Conservation (phyloP, 2,113 vertebrate genomes). For the Anhinga anhinga region DNA sequence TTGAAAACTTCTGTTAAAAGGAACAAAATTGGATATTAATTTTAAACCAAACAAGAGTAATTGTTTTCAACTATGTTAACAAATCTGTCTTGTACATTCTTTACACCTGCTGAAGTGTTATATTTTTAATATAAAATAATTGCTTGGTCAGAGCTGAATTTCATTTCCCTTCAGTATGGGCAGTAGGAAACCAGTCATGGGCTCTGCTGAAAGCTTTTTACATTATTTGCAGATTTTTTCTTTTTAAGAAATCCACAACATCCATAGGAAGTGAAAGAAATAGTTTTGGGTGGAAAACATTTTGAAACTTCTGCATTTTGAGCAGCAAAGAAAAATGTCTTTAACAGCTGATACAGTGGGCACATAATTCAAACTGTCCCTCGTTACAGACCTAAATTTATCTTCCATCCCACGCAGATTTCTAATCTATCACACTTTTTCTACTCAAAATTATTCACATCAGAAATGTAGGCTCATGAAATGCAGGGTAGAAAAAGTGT, state of each 20-base stretch:
- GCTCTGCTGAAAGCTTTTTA: background rate
- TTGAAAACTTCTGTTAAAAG: background rate
- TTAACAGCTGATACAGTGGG: conserved; percentile 4
- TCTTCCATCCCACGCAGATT: conserved; percentile 50
- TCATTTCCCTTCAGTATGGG: background rate
- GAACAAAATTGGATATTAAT: background rate
- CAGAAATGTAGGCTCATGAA: conserved; percentile 33
- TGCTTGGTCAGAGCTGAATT: background rate
- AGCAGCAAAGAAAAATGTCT: background rate
- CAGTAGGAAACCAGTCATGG: background rate
- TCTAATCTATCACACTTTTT: conserved; percentile 27
- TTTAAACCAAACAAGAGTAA: background rate
- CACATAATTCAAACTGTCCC: conserved; percentile 36
- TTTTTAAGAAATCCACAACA: background rate
- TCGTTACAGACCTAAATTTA: conserved; percentile 59
- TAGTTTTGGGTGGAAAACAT: background rate
- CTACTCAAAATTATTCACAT: conserved; percentile 45
- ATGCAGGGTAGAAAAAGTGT: conserved; percentile 7
- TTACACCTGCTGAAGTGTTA: background rate
- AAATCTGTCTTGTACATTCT: background rate
- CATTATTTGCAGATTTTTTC: background rate
- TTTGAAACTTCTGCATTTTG: conserved; percentile 44
- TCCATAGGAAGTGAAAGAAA: background rate
- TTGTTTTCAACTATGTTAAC: background rate
- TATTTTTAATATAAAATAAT: background rate